These are phyloP conservation scores for Callinectes sapidus DNA, from an alignment of 2,888 invertebrate species.

Conservation along the genomic window DNA sequence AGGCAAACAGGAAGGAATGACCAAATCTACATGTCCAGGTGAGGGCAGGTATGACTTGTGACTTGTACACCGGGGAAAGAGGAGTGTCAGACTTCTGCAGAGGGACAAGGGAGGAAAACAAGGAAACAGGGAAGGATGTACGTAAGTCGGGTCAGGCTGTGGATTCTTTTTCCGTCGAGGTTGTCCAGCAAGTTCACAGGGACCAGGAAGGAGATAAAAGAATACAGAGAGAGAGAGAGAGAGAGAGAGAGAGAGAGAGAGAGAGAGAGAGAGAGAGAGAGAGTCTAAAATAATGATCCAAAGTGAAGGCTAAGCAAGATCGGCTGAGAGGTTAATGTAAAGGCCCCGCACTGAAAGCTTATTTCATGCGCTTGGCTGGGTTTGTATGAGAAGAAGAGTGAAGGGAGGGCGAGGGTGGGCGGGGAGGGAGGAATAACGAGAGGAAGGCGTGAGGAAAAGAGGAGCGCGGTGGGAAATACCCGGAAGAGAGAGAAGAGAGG, in stretches of 20 bases:
- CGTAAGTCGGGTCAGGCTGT: neutral
- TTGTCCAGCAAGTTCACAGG: neutral
- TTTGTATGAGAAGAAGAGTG: slow-evolving; percentile 17
- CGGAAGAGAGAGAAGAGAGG: slow-evolving; percentile 27
- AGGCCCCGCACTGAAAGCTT: slow-evolving; percentile 15
- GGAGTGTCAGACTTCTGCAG: neutral
- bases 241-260: neutral
- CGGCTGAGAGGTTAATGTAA: slow-evolving; percentile 26
- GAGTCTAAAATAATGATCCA: neutral
- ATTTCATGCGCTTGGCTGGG: slow-evolving; percentile 4
- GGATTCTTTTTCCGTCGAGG: neutral
- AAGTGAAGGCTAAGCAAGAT: neutral
- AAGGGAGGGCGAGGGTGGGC: neutral
- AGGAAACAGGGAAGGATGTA: neutral
- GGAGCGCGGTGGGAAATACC: neutral
- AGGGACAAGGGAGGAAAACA: neutral
- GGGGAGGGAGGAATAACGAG: neutral
- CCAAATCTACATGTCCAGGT: neutral
- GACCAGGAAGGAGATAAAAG: neutral
- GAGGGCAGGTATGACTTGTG: neutral
- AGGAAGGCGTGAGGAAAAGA: neutral
- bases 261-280: no score
- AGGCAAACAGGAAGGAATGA: slow-evolving; percentile 5
- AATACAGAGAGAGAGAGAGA: neutral
- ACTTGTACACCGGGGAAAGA: neutral